Evolutionary conservation across 2,888 invertebrate species (phyloP), one percentile per base, ranked within the genome.

Genomic region (Sesia apiformis): DNA sequence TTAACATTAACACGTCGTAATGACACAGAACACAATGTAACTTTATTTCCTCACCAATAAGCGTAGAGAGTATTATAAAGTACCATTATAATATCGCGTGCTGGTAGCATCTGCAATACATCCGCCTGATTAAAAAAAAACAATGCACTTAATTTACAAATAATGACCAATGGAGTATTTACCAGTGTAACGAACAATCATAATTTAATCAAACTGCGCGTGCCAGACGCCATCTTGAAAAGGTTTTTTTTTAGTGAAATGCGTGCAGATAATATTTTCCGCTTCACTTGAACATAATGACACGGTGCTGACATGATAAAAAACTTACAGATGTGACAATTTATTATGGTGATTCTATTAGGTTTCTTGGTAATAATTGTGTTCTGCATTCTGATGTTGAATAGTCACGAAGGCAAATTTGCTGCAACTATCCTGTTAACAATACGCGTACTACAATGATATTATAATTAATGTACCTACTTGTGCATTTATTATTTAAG

Each of bases 191-290:
- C 70, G 63, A 72, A 74, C 76, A 76, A 79, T 73, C 72, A 76
- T 79, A 76, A 79, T 77, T 78, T 78, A 81, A 81, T 79, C 77
- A 74, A 70, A 61, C 23, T 23, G 62, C 62, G 65, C 72, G 66
- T 75, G 72, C 72, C 73, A 68, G 57, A 57, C 61, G 67, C 65
- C 67, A 63, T 71, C 70, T 70, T 67, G 61, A 56, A 58, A 59
- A 55, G 52, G 56, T 57, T 60, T 60, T 65, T 64, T 61, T 56
- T 63, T 58, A 65, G 70, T 77, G 74, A 77, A 76, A 81, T 72
- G 81, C 82, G 83, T 82, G 82, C 78, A 77, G 82, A 60, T 82
- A 82, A 82, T 79, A 70, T 77, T 84, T 78, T 81, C 79, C 75
- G 75, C 77, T 65, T 76, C 70, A 75, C 55, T 74, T 66, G 64